Conservation (phyloP, 2,113 vertebrate species). For the Grammomys dolichurus region DNA sequence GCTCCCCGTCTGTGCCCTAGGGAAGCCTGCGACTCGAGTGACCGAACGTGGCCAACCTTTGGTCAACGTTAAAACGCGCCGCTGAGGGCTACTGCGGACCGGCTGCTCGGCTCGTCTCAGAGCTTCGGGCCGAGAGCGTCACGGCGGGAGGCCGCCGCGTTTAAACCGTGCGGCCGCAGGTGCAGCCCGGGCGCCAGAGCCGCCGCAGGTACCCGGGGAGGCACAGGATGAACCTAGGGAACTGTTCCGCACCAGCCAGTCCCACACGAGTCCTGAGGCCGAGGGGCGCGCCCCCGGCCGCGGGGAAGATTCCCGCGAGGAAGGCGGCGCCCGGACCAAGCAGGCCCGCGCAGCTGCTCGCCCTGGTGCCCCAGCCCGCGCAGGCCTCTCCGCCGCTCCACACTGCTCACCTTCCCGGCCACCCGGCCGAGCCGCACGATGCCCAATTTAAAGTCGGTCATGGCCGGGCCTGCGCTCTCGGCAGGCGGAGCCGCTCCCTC, state of each 20-base stretch:
- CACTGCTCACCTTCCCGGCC: constrained; percentile 94
- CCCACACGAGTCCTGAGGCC: background rate
- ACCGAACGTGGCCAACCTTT: background rate
- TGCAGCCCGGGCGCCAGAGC: background rate
- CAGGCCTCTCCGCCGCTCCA: constrained; percentile 52
- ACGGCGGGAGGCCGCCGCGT: background rate
- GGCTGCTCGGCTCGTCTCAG: background rate
- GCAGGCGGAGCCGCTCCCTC: constrained; percentile 73
- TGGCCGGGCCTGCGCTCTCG: constrained; percentile 84
- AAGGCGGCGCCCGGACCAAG: background rate
- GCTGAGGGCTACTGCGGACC: background rate
- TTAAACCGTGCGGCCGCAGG: constrained; percentile 18
- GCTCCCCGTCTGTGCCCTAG: background rate
- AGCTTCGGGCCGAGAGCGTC: background rate
- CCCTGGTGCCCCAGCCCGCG: constrained; percentile 71
- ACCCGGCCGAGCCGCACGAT: constrained; percentile 98
- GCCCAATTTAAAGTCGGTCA: constrained; percentile 98
- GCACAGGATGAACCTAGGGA: background rate
- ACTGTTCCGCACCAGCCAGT: background rate
- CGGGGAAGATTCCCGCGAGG: background rate
- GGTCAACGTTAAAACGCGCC: background rate
- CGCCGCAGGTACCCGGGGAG: background rate
- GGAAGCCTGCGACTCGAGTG: background rate
- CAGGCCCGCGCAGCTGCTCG: background rate
- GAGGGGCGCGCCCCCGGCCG: background rate